Percentiles rank a stretch among this genome's conserved stretches.
These are phyloP conservation scores for Drosophila repletoides DNA, from an alignment of 1,140 invertebrate genomes.

Conservation along the genomic window DNA sequence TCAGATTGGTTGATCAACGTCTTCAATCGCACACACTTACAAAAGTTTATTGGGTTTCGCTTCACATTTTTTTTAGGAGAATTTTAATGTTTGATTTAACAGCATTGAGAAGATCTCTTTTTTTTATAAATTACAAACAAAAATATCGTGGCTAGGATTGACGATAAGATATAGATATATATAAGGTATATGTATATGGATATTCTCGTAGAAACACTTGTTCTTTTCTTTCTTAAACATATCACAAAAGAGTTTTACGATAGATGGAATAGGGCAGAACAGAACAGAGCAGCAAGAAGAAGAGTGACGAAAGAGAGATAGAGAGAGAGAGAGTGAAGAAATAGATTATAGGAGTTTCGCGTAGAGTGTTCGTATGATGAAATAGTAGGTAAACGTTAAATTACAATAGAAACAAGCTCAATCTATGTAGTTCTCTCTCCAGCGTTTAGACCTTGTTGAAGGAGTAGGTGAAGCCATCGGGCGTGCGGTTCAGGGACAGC, in stretches of 20 bases:
- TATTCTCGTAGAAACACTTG: constrained; percentile 12
- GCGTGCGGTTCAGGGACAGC: constrained; percentile 90
- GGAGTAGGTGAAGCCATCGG: constrained; percentile 91
- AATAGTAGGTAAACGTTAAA: constrained; percentile 24
- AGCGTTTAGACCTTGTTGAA: constrained; percentile 86
- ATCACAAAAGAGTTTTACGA: constrained; percentile 77
- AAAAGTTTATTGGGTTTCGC: constrained; percentile 66
- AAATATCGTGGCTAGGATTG: constrained; percentile 59
- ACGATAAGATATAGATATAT: constrained; percentile 48
- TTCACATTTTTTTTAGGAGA: constrained; percentile 37
- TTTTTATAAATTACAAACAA: constrained; percentile 63
- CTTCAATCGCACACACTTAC: constrained; percentile 54
- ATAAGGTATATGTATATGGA: constrained; percentile 1
- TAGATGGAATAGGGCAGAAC: constrained; percentile 59
- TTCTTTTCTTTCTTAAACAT: constrained; percentile 65
- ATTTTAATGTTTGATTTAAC: constrained; percentile 27
- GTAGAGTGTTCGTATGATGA: constrained; percentile 16
- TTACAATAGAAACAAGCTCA: constrained; percentile 52
- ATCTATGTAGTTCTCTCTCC: constrained; percentile 62
- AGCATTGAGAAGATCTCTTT: constrained; percentile 51
- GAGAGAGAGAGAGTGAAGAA: constrained; percentile 6
- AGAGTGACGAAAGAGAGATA: neutral
- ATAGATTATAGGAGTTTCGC: neutral
- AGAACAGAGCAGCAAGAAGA: constrained; percentile 5
- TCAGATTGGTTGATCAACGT: constrained; percentile 46